A percentile compares a stretch with the other conserved stretches of the same genome.
These are phyloP conservation scores for Nomada lathburiana DNA, from an alignment of 2,888 invertebrate genomes.

Conservation along the genomic window DNA sequence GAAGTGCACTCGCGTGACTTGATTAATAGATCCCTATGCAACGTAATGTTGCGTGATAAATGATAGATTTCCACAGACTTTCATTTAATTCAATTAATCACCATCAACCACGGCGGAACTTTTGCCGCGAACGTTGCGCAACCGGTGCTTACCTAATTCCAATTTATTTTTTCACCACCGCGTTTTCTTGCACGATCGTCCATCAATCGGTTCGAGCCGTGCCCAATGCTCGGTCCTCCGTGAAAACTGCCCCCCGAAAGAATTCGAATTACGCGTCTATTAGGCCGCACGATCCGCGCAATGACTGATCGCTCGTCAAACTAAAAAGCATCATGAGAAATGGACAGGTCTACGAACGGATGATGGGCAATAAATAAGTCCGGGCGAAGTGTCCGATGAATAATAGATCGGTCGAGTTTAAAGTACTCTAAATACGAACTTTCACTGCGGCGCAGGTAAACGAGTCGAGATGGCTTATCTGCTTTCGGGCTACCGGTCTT, in stretches of 20 bases:
- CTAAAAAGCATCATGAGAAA: conserved; percentile 31
- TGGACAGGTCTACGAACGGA: conserved; percentile 16
- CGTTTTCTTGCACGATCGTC: neutral
- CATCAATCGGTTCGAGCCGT: neutral
- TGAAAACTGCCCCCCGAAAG: neutral
- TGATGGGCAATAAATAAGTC: conserved; percentile 52
- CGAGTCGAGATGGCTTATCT: conserved; percentile 28
- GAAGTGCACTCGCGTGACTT: conserved; percentile 25
- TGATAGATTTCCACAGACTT: conserved; percentile 37
- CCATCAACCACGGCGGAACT: neutral
- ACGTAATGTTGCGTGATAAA: conserved; percentile 33
- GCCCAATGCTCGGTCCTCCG: neutral
- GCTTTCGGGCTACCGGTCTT: conserved; percentile 40
- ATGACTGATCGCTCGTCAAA: conserved; percentile 23
- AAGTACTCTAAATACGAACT: conserved; percentile 43
- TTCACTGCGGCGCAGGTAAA: conserved; percentile 28
- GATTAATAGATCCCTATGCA: conserved; percentile 40
- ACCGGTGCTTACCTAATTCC: conserved; percentile 6
- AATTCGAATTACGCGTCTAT: conserved; percentile 3
- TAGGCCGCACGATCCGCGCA: neutral
- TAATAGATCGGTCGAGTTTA: conserved; percentile 50
- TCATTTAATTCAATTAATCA: conserved; percentile 50
- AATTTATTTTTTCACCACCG: neutral
- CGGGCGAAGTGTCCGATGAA: conserved; percentile 30
- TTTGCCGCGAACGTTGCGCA: conserved; percentile 12